phyloP scores from a whole-genome alignment of 2,888 invertebrate species.

The Chrysina gloriosa region DNA sequence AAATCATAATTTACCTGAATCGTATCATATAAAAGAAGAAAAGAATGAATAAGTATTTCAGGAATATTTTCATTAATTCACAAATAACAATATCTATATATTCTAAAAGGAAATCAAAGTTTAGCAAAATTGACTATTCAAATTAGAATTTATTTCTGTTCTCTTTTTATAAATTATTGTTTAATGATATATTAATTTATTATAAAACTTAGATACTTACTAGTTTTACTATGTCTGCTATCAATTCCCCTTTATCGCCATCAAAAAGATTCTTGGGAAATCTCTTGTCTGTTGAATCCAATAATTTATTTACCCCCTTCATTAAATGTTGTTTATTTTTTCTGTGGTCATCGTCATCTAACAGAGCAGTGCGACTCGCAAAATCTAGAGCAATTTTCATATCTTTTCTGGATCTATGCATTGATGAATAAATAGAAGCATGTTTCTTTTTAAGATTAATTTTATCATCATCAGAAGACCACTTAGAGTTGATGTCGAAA shows the following conservation, averaged over 20 bases:
- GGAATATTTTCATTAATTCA: too few relatives aligned
- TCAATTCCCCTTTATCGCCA: slow-evolving; percentile 57
- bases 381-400: slow-evolving; percentile 62
- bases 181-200: too few relatives aligned
- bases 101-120: too few relatives aligned
- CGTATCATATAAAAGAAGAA: too few relatives aligned
- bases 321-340: slow-evolving; percentile 50
- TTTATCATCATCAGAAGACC: slow-evolving; percentile 79
- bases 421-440: slow-evolving; percentile 42
- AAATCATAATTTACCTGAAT: too few relatives aligned
- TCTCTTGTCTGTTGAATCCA: slow-evolving; percentile 50
- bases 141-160: too few relatives aligned
- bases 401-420: slow-evolving; percentile 55
- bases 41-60: too few relatives aligned
- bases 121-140: too few relatives aligned
- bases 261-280: slow-evolving; percentile 52
- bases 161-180: too few relatives aligned
- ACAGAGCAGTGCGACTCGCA: slow-evolving; percentile 57
- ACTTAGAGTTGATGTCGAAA: slow-evolving; percentile 84
- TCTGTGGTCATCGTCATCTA: slow-evolving; percentile 52
- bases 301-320: slow-evolving; percentile 52
- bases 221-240: slow-evolving; percentile 48
- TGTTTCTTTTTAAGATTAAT: slow-evolving; percentile 55
- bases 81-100: too few relatives aligned
- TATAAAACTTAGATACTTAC: slow-evolving; percentile 41